Evolutionary conservation across 2,797 vertebrate species (phyloP).

Genomic region (Myotis pilosus): DNA sequence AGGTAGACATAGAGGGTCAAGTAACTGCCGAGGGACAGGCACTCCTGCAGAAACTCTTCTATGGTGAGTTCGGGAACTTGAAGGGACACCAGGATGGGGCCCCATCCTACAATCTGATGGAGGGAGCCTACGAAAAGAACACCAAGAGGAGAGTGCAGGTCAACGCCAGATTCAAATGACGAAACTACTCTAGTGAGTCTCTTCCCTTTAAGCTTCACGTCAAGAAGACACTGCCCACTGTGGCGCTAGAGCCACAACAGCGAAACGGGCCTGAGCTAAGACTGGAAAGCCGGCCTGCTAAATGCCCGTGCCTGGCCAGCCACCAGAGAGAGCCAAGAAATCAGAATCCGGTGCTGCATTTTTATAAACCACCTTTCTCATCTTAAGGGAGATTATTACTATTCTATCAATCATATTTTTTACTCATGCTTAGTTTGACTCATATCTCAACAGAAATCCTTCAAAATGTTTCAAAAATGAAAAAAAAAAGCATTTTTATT

Average conservation of each 20-base stretch:
- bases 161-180: background rate
- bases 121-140: slow-evolving; percentile 80
- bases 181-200: background rate
- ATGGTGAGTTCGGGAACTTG: slow-evolving; percentile 97
- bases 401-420: background rate
- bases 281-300: background rate
- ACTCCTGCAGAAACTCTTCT: slow-evolving; percentile 96
- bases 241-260: background rate
- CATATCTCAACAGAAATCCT: background rate
- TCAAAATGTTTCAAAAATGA: slow-evolving; percentile 5
- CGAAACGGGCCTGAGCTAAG: rapidly evolving
- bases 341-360: background rate
- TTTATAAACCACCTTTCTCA: background rate
- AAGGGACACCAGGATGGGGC: slow-evolving; percentile 94
- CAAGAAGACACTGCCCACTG: background rate
- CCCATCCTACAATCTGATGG: slow-evolving; percentile 90
- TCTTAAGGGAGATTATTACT: background rate
- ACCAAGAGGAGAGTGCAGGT: background rate
- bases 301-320: background rate
- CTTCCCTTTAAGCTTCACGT: background rate
- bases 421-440: background rate
- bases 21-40: slow-evolving; percentile 93
- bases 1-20: slow-evolving; percentile 95
- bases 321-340: background rate
- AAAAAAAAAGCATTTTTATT: background rate